Conservation (phyloP, 53 echinoderm and acorn worm species). For the Luidia sarsii region DNA sequence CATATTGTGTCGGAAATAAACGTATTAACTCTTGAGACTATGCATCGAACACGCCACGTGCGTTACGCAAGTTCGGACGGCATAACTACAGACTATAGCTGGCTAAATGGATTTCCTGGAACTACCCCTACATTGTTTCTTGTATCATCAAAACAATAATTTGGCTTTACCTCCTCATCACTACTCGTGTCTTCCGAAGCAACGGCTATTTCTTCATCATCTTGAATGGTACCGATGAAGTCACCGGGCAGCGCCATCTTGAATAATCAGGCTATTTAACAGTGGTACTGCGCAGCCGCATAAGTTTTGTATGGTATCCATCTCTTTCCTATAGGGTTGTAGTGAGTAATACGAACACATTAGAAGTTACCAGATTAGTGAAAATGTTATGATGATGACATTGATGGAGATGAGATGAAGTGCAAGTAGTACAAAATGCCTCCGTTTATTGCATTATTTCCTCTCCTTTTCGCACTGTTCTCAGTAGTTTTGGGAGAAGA, state of each 20-base stretch:
- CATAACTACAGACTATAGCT: no score
- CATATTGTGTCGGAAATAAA: no score
- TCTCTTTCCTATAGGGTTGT: no score
- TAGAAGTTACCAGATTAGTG: no score
- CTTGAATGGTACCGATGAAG: slow-evolving; percentile 84
- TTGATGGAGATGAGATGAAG: background rate
- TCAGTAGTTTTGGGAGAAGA: slow-evolving; percentile 27
- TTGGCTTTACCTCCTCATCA: slow-evolving; percentile 90
- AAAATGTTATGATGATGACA: background rate
- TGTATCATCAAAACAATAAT: background rate
- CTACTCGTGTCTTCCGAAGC: slow-evolving; percentile 88
- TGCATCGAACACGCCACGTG: no score
- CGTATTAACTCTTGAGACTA: no score
- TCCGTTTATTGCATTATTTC: background rate
- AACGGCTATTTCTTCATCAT: slow-evolving; percentile 82
- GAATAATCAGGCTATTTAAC: background rate
- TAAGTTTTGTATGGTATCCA: background rate
- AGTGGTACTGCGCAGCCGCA: background rate
- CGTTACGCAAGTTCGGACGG: no score
- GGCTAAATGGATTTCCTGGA: no score
- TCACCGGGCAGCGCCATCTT: slow-evolving; percentile 75
- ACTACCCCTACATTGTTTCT: background rate
- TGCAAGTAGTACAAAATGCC: slow-evolving; percentile 23
- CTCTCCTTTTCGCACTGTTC: slow-evolving; percentile 16
- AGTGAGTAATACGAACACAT: no score